Evolutionary conservation across 2,888 invertebrate species (phyloP), one percentile per base, ranked within the genome.

Genomic region (Xestia sexstrigata): DNA sequence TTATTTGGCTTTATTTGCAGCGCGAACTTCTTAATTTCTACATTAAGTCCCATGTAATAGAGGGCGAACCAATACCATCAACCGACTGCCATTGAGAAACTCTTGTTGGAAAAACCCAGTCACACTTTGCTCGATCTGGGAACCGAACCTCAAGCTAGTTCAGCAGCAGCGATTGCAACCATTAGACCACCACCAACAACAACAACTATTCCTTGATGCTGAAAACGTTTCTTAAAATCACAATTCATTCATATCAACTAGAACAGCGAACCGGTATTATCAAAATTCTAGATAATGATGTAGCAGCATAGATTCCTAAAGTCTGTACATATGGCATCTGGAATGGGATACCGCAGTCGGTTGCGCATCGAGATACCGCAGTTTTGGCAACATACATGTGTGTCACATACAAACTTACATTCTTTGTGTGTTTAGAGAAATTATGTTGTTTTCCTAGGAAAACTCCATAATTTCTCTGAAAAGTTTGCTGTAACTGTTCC

Each of bases 301-400:
- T 47, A 39, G 47, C 13, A 23, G 60, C 30, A 52, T n/a, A 70
- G 65, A 82, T 82, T 79, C 65, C 71, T 62, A 69, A 39, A 67
- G 15, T 47, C 39, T 15, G 49, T 71, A 76, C 23, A 71, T 72
- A 69, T 79, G 78, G 70, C 70, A 62, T 55, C 74, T 79, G 79
- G 71, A 65, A 49, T 47, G 72, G 47, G 39, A 9, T 63, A 45
- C 83, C 76, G 82, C 82, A 83, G 74, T 82, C 60, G 35, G 70
- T 83, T 66, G 66, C 67, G 79, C 83, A 82, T 58, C 8, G 74
- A 65, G 76, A 77, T 62, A 62, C 82, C 86, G 84, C 86, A 86
- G 72, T 78, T 78, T 86, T 86, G 82, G 82, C 84, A 79, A 68
- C 79, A 55, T 60, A 42, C 65, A 70, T 62, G 15, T 35, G 20